phyloP scores from a whole-genome alignment of 1,140 invertebrate species.

The Scaptodrosophila lebanonensis region DNA sequence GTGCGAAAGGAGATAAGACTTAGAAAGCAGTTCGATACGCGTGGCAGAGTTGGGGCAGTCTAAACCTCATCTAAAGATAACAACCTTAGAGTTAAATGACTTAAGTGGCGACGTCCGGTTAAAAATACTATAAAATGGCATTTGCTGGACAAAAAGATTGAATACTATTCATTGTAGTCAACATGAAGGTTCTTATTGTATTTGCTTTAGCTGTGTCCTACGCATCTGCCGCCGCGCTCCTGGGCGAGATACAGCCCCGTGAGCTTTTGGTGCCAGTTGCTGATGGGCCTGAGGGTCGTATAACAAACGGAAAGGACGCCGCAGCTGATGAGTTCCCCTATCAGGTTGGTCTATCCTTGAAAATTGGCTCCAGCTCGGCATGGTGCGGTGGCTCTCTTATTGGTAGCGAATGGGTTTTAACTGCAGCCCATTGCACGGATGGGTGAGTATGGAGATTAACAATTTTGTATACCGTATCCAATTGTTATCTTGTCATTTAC shows the following conservation, averaged over 20 bases:
- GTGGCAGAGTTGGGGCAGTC: background rate
- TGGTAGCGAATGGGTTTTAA: constrained; percentile 79
- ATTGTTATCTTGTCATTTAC: background rate
- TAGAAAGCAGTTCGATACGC: constrained; percentile 9
- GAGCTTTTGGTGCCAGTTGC: constrained; percentile 32
- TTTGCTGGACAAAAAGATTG: background rate
- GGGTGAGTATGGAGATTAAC: constrained; percentile 30
- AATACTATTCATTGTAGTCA: constrained; percentile 43
- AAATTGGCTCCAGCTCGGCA: constrained; percentile 39
- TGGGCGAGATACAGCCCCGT: constrained; percentile 16
- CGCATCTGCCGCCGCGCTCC: constrained; percentile 48
- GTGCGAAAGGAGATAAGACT: constrained; percentile 34
- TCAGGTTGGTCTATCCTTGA: constrained; percentile 69
- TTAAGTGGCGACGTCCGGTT: background rate
- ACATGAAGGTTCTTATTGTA: constrained; percentile 64
- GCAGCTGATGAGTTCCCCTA: constrained; percentile 69
- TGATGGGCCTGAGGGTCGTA: constrained; percentile 51
- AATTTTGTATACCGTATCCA: background rate
- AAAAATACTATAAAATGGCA: constrained; percentile 38
- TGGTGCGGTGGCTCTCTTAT: constrained; percentile 80
- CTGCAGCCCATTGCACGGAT: constrained; percentile 80
- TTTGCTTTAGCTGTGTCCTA: constrained; percentile 62
- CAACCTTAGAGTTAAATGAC: constrained; percentile 11
- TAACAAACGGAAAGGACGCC: constrained; percentile 71
- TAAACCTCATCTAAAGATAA: constrained; percentile 20